Evolutionary conservation across 2,113 vertebrate species (phyloP), one percentile per base, ranked within the genome.

Genomic region (Edolisoma coerulescens): DNA sequence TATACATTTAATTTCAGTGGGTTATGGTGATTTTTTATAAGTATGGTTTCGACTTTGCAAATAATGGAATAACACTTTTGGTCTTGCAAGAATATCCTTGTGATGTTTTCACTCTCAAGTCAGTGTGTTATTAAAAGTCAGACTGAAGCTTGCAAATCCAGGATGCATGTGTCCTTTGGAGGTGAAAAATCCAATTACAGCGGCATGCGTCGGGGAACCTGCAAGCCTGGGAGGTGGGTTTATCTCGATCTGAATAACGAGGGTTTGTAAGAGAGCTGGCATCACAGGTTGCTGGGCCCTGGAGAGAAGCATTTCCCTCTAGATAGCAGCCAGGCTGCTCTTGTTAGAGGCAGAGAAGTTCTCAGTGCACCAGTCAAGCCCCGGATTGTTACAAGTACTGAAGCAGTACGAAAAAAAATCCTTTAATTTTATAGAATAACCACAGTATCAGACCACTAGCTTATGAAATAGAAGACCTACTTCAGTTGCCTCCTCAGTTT

Each of bases 161-260:
- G 88, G 71, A 90, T 95, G 85, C 79, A 65, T 45, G 75, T 96
- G 94, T 96, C 88, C 92, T 96, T 95, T 94, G 90, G 95, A 94
- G 92, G 94, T 94, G 92, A 94, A 96, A 96, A 96, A 96, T 96
- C 93, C 96, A 96, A 95, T 95, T 96, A 95, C 84, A 84, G 80
- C 7, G 3, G 73, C 84, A 47, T 87, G 89, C 37, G 5, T 87
- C 2, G 3, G 42, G 90, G 88, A 97, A 90, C 94, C 87, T 95
- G 71, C 82, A 35, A 80, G 70, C 82, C 90, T 85, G 79, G 85
- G 85, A 95, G 85, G 75, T 94, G 92, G 85, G 70, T 95, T 97
- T 94, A 95, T 96, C 92, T 94, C 32, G 0, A 73, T 95, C 63
- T 86, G 90, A 97, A 37, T 95, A 93, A 74, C 12, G 3, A 86